These are phyloP conservation scores for Erithacus rubecula DNA, from an alignment of 2,797 vertebrate species.

Conservation along the genomic window DNA sequence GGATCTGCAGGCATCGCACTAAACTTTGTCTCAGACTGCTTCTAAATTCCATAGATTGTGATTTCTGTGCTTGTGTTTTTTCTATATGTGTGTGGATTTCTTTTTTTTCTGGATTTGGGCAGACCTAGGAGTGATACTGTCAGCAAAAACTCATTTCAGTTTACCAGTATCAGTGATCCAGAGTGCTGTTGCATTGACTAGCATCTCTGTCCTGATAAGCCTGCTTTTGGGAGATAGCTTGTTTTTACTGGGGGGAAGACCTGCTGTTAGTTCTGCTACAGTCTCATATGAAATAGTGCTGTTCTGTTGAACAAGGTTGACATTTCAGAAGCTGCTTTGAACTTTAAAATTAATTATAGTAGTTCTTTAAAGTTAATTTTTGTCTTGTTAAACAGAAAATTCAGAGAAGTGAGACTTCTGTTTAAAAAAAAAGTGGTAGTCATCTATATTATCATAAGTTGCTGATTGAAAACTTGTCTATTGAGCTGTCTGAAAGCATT, in stretches of 20 bases:
- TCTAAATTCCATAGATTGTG: background rate
- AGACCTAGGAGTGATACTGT: background rate
- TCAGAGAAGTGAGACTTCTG: background rate
- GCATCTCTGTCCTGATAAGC: background rate
- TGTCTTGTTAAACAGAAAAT: background rate
- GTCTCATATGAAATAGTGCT: background rate
- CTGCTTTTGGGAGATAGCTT: background rate
- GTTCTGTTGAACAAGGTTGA: background rate
- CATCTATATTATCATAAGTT: background rate
- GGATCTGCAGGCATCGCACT: background rate
- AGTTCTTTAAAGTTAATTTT: background rate
- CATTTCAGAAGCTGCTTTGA: background rate
- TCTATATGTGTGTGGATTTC: rapidly evolving
- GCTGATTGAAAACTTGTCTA: background rate
- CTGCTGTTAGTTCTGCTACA: background rate
- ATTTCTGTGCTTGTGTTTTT: background rate
- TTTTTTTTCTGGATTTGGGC: background rate
- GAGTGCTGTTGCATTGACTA: background rate
- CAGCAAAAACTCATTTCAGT: background rate
- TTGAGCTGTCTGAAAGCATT: background rate
- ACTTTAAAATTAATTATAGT: background rate
- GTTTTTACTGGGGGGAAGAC: background rate
- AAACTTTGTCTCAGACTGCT: background rate
- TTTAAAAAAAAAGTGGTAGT: rapidly evolving
- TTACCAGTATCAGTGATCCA: background rate